These are phyloP conservation scores for Mesorhabditis spiculigera DNA, from an alignment of 2,888 invertebrate species.

Conservation along the genomic window DNA sequence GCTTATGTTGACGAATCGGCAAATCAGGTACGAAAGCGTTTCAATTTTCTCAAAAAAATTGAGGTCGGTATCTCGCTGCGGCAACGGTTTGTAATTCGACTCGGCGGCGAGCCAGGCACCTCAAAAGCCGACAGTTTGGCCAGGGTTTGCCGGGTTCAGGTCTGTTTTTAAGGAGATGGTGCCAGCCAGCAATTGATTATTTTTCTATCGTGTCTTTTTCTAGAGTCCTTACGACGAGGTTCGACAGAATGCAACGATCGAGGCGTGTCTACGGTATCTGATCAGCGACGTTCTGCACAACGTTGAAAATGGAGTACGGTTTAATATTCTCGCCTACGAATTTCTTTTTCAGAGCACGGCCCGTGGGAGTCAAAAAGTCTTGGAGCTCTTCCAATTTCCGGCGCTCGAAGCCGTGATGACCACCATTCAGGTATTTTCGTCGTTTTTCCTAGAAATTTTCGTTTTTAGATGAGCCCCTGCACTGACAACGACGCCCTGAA, in stretches of 20 bases:
- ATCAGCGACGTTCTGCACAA: conserved; percentile 35
- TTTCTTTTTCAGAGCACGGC: conserved; percentile 10
- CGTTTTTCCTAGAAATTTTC: neutral
- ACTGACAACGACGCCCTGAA: conserved; percentile 31
- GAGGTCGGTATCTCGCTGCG: conserved; percentile 26
- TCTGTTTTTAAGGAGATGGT: neutral
- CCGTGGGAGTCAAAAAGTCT: conserved; percentile 24
- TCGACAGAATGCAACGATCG: conserved; percentile 33
- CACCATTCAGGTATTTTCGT: conserved; percentile 22
- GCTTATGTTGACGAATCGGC: conserved; percentile 14
- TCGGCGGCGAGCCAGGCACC: conserved; percentile 24
- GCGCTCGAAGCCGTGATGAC: conserved; percentile 44
- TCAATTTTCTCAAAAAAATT: neutral
- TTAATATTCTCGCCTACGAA: neutral
- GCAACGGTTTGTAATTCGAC: conserved; percentile 37
- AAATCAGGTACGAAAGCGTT: neutral
- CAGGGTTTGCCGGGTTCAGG: conserved; percentile 43
- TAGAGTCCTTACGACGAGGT: conserved; percentile 2
- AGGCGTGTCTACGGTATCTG: conserved; percentile 31
- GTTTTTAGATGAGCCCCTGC: neutral
- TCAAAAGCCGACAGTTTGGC: conserved; percentile 23
- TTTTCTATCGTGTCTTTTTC: neutral
- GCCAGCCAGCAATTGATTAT: neutral
- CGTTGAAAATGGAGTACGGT: neutral
- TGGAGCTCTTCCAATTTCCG: conserved; percentile 54